Conservation (phyloP, 2,113 vertebrate species). For the Amphiprion percula region DNA sequence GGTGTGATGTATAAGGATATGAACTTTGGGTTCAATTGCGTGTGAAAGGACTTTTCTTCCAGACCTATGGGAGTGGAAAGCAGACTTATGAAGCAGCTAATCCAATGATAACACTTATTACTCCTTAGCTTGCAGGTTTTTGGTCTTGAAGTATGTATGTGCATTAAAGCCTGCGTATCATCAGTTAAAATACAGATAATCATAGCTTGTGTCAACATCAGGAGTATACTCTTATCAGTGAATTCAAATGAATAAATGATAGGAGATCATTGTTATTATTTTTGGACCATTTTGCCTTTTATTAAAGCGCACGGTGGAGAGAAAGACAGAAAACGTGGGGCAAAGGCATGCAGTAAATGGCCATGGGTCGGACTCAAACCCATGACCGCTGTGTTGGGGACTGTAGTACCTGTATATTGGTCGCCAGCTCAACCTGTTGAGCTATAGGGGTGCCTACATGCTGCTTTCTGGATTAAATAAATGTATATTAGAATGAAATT, state of each 20-base stretch:
- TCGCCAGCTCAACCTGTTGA: too few relatives aligned
- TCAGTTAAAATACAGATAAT: constrained; percentile 7
- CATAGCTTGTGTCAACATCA: neutral
- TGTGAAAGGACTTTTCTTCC: constrained; percentile 72
- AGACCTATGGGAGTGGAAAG: constrained; percentile 65
- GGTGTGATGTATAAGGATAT: constrained; percentile 57
- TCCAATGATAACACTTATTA: constrained; percentile 74
- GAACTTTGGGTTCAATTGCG: constrained; percentile 70
- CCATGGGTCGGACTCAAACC: too few relatives aligned
- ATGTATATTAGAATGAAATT: neutral
- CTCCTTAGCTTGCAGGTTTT: constrained; percentile 59
- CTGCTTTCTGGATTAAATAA: constrained; percentile 4
- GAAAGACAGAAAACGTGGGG: too few relatives aligned
- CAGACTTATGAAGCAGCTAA: constrained; percentile 69
- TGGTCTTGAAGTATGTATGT: constrained; percentile 46
- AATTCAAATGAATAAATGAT: constrained; percentile 14
- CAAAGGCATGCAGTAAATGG: too few relatives aligned
- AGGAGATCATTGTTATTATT: neutral
- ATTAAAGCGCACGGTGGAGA: too few relatives aligned
- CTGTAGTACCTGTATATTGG: too few relatives aligned
- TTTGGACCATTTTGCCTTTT: too few relatives aligned
- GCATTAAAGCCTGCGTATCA: constrained; percentile 8
- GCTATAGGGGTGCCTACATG: neutral
- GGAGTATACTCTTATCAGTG: constrained; percentile 4
- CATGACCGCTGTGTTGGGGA: too few relatives aligned